Evolutionary conservation across 2,888 invertebrate genomes (phyloP), one percentile per base, ranked within the genome.

Genomic region (Dryadula phaetusa): DNA sequence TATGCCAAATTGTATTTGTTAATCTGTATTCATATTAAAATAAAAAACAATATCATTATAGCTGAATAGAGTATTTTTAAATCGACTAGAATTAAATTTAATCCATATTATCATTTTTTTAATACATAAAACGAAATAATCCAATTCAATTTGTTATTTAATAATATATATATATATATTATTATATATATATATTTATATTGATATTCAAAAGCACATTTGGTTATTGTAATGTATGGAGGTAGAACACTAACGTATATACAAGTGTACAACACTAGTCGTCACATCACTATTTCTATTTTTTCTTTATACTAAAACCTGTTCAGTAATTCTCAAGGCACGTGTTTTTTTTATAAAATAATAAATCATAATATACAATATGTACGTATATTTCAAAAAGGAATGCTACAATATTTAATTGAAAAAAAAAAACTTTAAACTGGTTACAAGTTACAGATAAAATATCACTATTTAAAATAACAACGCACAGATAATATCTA

Each of bases 151-250:
- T 25, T 8, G 14, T 16, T 52, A 8, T 28, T 52, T 28, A 32
- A 52, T 2, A 28, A 25, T n/a, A 52, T 16, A 28, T 52, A n/a
- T 4, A 4, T 32, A 42, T 42, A 14, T n/a, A 61, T 34, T 42
- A n/a, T n/a, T n/a, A 52, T 16, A 28, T 52, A n/a, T 4, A 4
- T 32, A 42, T 42, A 14, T n/a, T 46, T 34, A 32, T 32, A 22
- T 20, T 42, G 28, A 46, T 52, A 44, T 58, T 54, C 54, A 32
- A 62, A 67, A 67, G 63, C 61, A 61, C 61, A 54, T 68, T 68
- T 68, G 68, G 68, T 68, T 61, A 54, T 40, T 54, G 61, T 64
- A 64, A 37, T 47, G 46, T 61, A 61, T 22, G 54, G 68, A 64
- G 68, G 67, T 68, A 68, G 67, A 64, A 61, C 37, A 40, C 54